Base-by-base conservation (phyloP, 2,113 vertebrate species). In the Pterocles burchelli region DNA sequence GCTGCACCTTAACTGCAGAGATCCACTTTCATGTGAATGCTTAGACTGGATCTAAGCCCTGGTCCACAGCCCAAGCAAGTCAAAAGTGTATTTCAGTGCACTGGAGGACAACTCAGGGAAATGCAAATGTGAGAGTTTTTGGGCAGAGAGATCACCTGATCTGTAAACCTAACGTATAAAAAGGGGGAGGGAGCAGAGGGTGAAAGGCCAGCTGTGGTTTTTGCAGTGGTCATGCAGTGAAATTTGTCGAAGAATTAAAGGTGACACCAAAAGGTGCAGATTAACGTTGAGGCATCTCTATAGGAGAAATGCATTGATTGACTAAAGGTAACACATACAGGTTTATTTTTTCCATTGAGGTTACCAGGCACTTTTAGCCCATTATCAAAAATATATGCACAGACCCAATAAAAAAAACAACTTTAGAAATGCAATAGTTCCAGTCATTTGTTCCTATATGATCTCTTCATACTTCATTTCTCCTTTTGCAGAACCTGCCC, bases 11-110 rank as follows among this genome's bases (percentile, higher is more conserved):
- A 84, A 52, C 90, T 33, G 52, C 45, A 70, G 74, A 78, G 61
- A 46, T 91, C 51, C 89, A 82, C 88, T 96, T 98, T 93, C 58
- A 34, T 12, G 7, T 33, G 46, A 95, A 77, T 78, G 20, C 38
- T 87, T 43, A 26, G 24, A 9, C 65, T 65, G 65, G 45, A 58
- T 89, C 18, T 57, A 33, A 77, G 66, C 36, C 72, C 45, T 76
- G 43, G 9, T 65, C 25, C 28, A 31, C 36, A 45, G 81, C 20
- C 52, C 31, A 59, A 13, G 55, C 17, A 84, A 75, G 63, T 46
- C 6, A 55, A 21, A 49, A 73, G 34, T 36, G 17, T 58, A 31
- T 48, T 66, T 58, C 21, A 36, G 31, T 7, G 45, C 36, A 11
- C 41, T 45, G 48, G 34, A 17, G n/a, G 49, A 22, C 66, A 86